Percentiles rank a stretch among this genome's conserved stretches.
phyloP scores from a whole-genome alignment of 1,140 invertebrate species.

The Bombus pyrosoma region DNA sequence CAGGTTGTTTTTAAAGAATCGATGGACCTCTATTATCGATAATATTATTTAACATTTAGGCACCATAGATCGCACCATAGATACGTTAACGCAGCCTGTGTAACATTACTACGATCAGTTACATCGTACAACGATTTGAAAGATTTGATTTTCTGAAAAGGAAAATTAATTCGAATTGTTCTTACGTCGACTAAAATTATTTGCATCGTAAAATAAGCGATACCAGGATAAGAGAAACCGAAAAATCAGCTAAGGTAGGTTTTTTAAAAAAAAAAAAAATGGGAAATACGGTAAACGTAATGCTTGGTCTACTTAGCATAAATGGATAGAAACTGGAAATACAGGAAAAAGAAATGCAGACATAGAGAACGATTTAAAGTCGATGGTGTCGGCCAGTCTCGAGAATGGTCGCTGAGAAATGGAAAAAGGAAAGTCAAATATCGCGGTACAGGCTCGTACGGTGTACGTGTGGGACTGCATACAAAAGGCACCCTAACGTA shows the following conservation, averaged over 20 bases:
- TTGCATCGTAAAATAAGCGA: no score
- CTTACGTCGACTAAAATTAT: no score
- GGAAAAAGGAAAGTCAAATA: constrained; percentile 50
- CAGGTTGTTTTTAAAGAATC: no score
- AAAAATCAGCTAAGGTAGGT: neutral
- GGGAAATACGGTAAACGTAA: neutral
- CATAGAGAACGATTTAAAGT: constrained; percentile 54
- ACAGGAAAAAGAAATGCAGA: neutral
- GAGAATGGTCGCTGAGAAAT: neutral
- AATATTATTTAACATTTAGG: no score
- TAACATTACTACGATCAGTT: no score
- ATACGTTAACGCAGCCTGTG: no score
- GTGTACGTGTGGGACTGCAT: constrained; percentile 67
- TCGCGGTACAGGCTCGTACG: constrained; percentile 27
- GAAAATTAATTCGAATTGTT: no score
- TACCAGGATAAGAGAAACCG: neutral
- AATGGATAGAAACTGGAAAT: constrained; percentile 23
- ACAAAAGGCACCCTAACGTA: constrained; percentile 73
- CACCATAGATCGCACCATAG: no score
- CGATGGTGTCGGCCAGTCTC: neutral
- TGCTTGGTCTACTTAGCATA: constrained; percentile 26
- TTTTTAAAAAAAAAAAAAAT: no score
- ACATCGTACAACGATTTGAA: no score
- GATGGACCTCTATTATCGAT: no score
- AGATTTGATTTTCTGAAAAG: no score